Evolutionary conservation across 2,797 vertebrate genomes (phyloP).

Genomic region (Scyliorhinus canicula): DNA sequence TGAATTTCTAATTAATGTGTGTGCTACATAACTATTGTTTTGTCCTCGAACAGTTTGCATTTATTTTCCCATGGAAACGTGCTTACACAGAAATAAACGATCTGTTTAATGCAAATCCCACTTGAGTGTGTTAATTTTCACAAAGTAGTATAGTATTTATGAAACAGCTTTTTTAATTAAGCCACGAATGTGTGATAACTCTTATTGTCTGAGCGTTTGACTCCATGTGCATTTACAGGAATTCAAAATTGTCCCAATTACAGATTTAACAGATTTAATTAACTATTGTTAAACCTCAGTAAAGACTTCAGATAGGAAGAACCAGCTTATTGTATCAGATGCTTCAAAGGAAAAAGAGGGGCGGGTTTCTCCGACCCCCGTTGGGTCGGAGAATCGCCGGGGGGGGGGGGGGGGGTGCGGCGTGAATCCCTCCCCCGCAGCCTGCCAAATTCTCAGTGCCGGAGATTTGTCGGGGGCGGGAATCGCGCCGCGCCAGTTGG

Average conservation of each 20-base stretch:
- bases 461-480: no score
- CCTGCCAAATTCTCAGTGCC: no score
- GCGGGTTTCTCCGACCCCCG: no score
- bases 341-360: background rate
- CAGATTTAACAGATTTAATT: background rate
- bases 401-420: no score
- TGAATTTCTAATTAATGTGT: background rate
- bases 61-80: background rate
- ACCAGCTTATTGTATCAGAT: background rate
- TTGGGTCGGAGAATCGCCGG: no score
- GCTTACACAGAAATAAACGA: background rate
- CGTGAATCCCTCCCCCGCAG: no score
- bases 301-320: background rate
- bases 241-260: background rate
- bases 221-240: background rate
- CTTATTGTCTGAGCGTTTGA: background rate
- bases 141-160: background rate
- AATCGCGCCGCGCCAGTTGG: no score
- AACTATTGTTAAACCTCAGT: background rate
- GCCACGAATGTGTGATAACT: background rate
- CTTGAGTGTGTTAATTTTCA: background rate
- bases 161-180: slow-evolving; percentile 6
- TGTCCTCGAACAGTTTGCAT: background rate
- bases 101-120: background rate
- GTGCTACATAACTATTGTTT: background rate